These are phyloP conservation scores for Rhynchonycteris naso DNA, from an alignment of 2,797 vertebrate species.

Conservation along the genomic window DNA sequence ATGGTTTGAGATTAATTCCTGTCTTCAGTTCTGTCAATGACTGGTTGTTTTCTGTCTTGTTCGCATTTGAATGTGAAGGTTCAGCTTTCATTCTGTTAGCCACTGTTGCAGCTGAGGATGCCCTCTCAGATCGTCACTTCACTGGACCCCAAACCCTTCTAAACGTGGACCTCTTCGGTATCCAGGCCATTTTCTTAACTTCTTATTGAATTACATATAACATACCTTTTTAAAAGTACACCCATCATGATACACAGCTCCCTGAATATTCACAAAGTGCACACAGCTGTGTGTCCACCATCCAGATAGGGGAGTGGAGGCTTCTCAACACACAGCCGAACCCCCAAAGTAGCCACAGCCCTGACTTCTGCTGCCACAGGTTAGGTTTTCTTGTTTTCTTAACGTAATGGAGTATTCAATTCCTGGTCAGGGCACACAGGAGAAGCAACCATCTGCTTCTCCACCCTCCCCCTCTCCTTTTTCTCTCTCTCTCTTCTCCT, in stretches of 20 bases:
- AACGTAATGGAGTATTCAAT: too few relatives aligned
- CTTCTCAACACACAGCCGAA: neutral
- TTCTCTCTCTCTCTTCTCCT: too few relatives aligned
- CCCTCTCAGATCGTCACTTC: neutral
- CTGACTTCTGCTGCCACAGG: neutral
- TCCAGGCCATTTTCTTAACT: neutral
- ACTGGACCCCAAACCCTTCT: neutral
- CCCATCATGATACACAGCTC: neutral
- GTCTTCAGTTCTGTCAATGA: neutral
- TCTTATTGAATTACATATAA: neutral
- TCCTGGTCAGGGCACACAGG: too few relatives aligned
- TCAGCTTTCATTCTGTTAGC: neutral
- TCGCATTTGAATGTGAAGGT: neutral
- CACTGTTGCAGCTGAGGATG: too few relatives aligned
- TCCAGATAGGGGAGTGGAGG: neutral
- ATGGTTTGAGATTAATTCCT: neutral
- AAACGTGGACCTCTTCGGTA: neutral
- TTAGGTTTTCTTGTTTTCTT: neutral
- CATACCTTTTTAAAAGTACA: neutral
- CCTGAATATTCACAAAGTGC: neutral
- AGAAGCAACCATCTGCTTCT: too few relatives aligned
- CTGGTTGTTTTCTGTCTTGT: neutral
- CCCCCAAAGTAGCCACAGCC: neutral
- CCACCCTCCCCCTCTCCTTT: too few relatives aligned
- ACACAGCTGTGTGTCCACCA: neutral